A percentile compares a stretch with the other conserved stretches of the same genome.
Conservation (phyloP, 2,797 vertebrate genomes). For the Cheirogaleus major region DNA sequence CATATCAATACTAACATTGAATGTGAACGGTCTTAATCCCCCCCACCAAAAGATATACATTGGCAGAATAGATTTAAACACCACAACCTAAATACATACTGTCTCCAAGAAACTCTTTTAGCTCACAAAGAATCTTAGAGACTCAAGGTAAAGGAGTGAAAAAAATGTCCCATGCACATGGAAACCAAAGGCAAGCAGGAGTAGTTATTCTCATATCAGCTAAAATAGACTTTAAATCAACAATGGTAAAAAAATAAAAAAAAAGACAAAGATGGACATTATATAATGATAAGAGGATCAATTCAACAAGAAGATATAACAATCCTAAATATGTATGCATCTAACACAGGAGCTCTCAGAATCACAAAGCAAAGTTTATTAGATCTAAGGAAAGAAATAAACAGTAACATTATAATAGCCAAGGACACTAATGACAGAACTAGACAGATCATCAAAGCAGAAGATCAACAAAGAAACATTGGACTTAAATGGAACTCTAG, state of each 20-base stretch:
- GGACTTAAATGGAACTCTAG: background rate
- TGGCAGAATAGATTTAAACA: background rate
- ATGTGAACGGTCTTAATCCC: background rate
- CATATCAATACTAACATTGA: background rate
- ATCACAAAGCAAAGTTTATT: background rate
- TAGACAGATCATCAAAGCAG: background rate
- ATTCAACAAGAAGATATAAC: background rate
- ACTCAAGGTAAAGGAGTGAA: background rate
- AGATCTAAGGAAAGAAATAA: background rate
- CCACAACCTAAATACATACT: background rate
- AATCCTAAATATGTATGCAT: background rate
- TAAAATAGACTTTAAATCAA: background rate
- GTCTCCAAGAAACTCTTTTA: background rate
- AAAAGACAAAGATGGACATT: background rate
- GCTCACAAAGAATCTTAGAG: background rate
- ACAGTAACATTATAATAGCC: background rate
- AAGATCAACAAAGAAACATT: background rate
- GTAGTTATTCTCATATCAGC: background rate
- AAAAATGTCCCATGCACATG: background rate
- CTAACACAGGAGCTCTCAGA: background rate
- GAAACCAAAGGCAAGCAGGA: background rate
- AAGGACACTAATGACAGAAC: background rate
- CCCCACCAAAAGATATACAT: background rate
- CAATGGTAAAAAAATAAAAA: background rate
- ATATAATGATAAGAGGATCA: background rate